Evolutionary conservation across 2,113 vertebrate species (phyloP), one percentile per base, ranked within the genome.

Genomic region (Columba livia): DNA sequence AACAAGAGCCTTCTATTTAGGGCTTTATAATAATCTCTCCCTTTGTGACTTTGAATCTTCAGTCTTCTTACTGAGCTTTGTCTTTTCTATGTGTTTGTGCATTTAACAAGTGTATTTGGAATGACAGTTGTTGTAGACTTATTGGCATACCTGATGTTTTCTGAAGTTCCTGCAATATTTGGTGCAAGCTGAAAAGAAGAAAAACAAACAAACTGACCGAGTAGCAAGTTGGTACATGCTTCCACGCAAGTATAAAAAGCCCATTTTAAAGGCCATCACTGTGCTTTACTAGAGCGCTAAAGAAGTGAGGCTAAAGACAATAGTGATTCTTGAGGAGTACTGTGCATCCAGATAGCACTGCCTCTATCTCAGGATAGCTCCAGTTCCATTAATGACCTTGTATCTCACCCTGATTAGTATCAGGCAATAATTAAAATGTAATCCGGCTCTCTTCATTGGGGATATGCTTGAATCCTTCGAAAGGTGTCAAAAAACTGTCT

Each of bases 351-450:
- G 10, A 15, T 71, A 50, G 57, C 42, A 11, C 18, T 92, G 3
- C 0, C 24, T 50, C 31, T 62, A 2, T 56, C 66, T 90, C 50
- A 20, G 26, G 28, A 29, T 38, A 32, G 32, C 48, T 81, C 84
- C 24, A 3, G 2, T 57, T 81, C 21, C 58, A 2, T 57, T 78
- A 50, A 73, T 86, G 56, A 81, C 31, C 29, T 85, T 74, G 6
- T 70, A 26, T 74, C 56, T 93, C 32, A 34, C 31, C 15, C 78
- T 91, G 50, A 72, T 86, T 86, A 48, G 24, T 66, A 19, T 29
- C 14, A 54, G 73, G 62, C 81, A 95, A 73, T 81, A 73, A 84
- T 84, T 77, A 73, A 79, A 77, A 53, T 65, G 71, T 50, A 36
- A 66, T 78, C 31, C 34, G 31, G 1, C 23, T 56, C 5, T 80